Conservation (phyloP, 2,113 vertebrate genomes). For the Paraplagusia blochii region DNA sequence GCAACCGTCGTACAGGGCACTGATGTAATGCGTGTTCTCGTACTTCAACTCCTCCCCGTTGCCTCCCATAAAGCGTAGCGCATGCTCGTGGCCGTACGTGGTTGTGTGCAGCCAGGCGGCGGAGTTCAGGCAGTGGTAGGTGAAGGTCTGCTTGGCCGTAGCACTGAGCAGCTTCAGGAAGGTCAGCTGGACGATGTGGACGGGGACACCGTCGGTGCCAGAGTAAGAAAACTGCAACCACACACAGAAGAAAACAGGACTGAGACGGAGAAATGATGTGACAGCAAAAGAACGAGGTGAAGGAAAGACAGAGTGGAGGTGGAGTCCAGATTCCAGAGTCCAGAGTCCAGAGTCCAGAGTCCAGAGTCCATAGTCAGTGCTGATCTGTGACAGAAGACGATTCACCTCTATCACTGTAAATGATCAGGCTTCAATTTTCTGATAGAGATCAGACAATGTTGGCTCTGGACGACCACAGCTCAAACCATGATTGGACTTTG, state of each 20-base stretch:
- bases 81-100: conserved; percentile 79
- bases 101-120: conserved; percentile 85
- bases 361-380: too few species aligned
- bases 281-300: too few species aligned
- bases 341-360: too few species aligned
- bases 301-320: too few species aligned
- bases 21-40: conserved; percentile 87
- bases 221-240: conserved; percentile 85
- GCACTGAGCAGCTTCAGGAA: conserved; percentile 93
- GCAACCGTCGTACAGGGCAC: conserved; percentile 85
- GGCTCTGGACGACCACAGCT: too few species aligned
- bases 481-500: too few species aligned
- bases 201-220: conserved; percentile 82
- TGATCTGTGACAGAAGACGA: too few species aligned
- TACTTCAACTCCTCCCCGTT: conserved; percentile 91
- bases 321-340: too few species aligned
- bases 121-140: conserved; percentile 92
- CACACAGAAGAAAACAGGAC: conserved; percentile 1
- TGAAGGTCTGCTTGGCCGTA: conserved; percentile 89
- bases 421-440: too few species aligned
- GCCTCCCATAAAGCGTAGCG: conserved; percentile 88
- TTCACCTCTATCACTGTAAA: too few species aligned
- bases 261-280: too few species aligned
- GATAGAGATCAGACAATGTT: too few species aligned
- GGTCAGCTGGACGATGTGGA: conserved; percentile 92